These are phyloP conservation scores for Stomatorhinus ivindoensis DNA, from an alignment of 2,113 vertebrate species.

Conservation along the genomic window DNA sequence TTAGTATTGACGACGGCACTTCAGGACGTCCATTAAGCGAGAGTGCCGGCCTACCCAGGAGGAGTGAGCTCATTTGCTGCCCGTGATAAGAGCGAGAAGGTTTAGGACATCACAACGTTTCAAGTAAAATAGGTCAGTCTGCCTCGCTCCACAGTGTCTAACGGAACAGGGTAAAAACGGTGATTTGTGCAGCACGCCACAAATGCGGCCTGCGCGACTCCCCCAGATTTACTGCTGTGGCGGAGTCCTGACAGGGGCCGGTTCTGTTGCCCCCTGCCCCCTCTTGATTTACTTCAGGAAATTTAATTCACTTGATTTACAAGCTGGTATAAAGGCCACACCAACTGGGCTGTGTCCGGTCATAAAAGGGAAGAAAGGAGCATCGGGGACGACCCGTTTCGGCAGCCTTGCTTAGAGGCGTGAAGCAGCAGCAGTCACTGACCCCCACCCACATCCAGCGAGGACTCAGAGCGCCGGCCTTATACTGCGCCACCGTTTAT, in stretches of 20 bases:
- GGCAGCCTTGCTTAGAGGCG: not conserved
- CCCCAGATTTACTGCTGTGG: slow-evolving; percentile 20
- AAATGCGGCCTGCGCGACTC: not conserved
- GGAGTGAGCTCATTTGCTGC: not conserved
- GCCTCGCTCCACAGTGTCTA: not conserved
- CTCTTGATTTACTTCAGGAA: slow-evolving; percentile 30
- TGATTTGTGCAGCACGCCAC: not conserved
- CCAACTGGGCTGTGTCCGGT: slow-evolving; percentile 22
- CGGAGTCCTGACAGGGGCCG: not conserved
- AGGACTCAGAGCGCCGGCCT: not conserved
- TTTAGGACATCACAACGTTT: not conserved
- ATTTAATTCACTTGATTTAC: slow-evolving; percentile 40
- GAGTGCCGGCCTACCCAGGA: not conserved
- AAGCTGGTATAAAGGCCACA: slow-evolving; percentile 20
- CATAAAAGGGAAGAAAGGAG: slow-evolving; percentile 20
- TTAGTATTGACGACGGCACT: not conserved
- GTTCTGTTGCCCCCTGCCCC: not conserved
- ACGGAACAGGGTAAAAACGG: not conserved
- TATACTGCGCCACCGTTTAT: not conserved
- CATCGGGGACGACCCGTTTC: not conserved
- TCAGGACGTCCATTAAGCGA: not conserved
- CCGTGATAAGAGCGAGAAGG: not conserved
- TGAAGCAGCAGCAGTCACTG: not conserved
- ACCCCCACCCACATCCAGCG: not conserved
- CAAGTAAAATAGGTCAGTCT: not conserved